Evolutionary conservation across 1,140 invertebrate species (phyloP), one percentile per base, ranked within the genome.

Genomic region (Augochlora pura): DNA sequence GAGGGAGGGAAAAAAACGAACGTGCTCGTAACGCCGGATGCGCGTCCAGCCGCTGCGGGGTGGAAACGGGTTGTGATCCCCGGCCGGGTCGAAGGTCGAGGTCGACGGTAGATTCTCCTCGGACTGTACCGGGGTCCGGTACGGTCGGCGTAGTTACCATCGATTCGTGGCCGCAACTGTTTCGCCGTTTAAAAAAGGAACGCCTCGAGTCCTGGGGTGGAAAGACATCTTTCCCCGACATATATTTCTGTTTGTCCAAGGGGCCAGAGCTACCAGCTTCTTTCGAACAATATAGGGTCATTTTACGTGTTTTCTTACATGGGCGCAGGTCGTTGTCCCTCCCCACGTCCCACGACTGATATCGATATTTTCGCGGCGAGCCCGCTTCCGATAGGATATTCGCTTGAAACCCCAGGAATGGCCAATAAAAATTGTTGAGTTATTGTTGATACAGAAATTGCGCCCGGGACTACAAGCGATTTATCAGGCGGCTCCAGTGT

Each of bases 121-220:
- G 80, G 90, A 92, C 91, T 93, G 90, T 92, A 93, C 91, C 70
- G 75, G 77, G 83, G 91, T 92, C 90, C 91, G 89, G 91, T 92
- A 89, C 91, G 89, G 91, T 84, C 89, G 86, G 86, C 89, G 91
- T 91, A 92, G 92, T 93, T 91, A 91, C 90, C 92, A 93, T 93
- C 92, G 91, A 93, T 93, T 93, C 90, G 91, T 92, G 91, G 91
- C 87, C 91, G 91, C 91, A 93, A 92, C 91, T 92, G 92, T 92
- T 92, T 91, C 91, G 86, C 83, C 89, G 89, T 90, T 92, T 89
- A 91, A 91, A 92, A 92, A 92, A 92, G 89, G 77, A 91, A 91
- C 82, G 87, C 86, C 86, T 85, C 73, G 78, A 89, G 88, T 88
- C 83, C 76, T 9, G 83, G 87, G 84, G 84, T 83, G 88, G 87